Conservation (phyloP, 2,888 invertebrate genomes). For the Sesia apiformis region DNA sequence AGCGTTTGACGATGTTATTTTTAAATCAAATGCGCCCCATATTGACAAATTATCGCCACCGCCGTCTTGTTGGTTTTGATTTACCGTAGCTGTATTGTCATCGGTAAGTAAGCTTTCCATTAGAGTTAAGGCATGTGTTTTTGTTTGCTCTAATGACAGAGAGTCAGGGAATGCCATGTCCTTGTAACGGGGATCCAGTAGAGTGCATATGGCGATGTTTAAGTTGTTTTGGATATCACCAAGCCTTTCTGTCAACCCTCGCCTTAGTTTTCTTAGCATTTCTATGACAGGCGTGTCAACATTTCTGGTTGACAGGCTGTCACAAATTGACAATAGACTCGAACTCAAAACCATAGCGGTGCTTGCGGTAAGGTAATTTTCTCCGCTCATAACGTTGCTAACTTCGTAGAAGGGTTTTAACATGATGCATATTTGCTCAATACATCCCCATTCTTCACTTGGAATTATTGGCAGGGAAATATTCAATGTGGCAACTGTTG, state of each 20-base stretch:
- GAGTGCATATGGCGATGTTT: neutral
- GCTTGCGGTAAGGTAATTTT: slow-evolving; percentile 15
- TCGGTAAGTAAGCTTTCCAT: no score
- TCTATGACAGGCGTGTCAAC: neutral
- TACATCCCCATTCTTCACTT: slow-evolving; percentile 13
- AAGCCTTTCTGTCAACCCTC: neutral
- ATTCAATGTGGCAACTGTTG: slow-evolving; percentile 8
- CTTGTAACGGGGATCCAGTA: neutral
- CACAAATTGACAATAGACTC: slow-evolving; percentile 6
- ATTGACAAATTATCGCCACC: no score
- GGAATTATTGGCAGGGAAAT: slow-evolving; percentile 9
- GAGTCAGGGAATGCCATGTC: no score
- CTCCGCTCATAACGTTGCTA: neutral
- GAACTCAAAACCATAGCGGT: slow-evolving; percentile 13
- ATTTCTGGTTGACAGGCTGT: neutral
- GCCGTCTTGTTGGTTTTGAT: no score
- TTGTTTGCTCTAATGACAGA: no score
- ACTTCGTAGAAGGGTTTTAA: neutral
- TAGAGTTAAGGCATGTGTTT: no score
- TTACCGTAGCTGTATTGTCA: no score
- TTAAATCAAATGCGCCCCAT: no score
- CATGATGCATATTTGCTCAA: slow-evolving; percentile 3
- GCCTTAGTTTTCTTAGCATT: neutral
- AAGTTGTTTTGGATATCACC: neutral
- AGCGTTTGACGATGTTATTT: no score